Conservation (phyloP, 2,113 vertebrate genomes). For the Nicator chloris region DNA sequence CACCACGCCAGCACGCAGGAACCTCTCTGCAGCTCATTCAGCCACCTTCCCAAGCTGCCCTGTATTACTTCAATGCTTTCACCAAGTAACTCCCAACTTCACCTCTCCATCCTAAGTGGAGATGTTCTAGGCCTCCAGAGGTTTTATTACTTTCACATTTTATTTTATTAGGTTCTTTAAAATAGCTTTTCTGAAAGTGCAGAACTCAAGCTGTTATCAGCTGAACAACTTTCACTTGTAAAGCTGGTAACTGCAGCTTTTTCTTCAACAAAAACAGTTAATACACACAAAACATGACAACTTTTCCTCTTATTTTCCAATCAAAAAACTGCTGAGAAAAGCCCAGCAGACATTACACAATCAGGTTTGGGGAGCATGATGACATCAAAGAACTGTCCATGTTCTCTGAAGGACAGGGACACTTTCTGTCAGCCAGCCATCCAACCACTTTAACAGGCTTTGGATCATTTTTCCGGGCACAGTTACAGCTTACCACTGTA, state of each 20-base stretch:
- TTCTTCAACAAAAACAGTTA: neutral
- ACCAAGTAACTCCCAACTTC: neutral
- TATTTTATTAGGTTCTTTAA: neutral
- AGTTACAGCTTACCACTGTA: neutral
- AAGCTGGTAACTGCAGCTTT: neutral
- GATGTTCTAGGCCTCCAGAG: neutral
- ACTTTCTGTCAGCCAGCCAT: neutral
- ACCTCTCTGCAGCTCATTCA: neutral
- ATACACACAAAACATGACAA: neutral
- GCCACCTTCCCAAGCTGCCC: neutral
- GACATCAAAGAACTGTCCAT: fast-evolving
- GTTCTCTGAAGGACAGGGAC: neutral
- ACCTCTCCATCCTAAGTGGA: neutral
- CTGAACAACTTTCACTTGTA: neutral
- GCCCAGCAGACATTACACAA: neutral
- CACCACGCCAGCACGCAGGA: too few species aligned
- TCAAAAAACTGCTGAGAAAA: neutral
- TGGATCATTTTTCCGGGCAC: neutral
- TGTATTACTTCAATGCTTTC: neutral
- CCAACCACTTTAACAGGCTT: neutral
- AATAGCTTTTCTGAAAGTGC: neutral
- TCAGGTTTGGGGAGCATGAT: neutral
- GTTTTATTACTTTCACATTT: neutral
- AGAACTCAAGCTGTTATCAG: neutral
- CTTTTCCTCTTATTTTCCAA: neutral